Percentiles rank a stretch among this genome's conserved stretches.
These are phyloP conservation scores for Sterrhoptilus dennistouni DNA, from an alignment of 2,113 vertebrate species.

Conservation along the genomic window DNA sequence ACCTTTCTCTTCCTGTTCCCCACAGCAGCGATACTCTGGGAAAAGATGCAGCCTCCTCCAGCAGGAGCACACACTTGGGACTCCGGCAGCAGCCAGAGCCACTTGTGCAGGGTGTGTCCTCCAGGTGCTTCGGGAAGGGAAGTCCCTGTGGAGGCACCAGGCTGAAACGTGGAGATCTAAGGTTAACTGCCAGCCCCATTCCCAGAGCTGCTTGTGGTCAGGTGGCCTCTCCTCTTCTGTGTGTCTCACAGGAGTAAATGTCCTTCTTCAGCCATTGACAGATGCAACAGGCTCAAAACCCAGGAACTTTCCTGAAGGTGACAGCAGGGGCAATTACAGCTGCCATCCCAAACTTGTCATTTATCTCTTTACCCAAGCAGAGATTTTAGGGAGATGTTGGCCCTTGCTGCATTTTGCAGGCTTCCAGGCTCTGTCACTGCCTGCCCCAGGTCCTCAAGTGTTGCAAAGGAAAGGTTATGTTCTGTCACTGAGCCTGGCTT, in stretches of 20 bases:
- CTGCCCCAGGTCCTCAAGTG: rapidly evolving
- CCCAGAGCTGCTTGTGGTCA: background rate
- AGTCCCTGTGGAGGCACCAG: background rate
- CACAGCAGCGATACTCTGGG: rapidly evolving
- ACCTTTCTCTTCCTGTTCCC: background rate
- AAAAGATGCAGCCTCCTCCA: background rate
- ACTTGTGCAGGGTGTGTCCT: rapidly evolving
- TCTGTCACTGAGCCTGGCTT: background rate
- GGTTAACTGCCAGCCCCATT: background rate
- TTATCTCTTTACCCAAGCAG: background rate
- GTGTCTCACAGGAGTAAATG: background rate
- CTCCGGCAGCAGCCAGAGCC: rapidly evolving
- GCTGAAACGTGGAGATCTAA: rapidly evolving
- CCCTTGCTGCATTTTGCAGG: background rate
- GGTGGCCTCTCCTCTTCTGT: background rate
- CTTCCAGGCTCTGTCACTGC: background rate
- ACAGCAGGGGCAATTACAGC: background rate
- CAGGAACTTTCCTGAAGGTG: background rate
- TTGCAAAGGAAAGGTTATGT: background rate
- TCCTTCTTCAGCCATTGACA: background rate
- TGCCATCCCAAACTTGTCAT: background rate
- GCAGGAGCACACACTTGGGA: rapidly evolving
- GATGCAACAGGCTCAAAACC: background rate
- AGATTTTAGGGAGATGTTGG: background rate
- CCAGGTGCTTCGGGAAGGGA: rapidly evolving